phyloP scores from a whole-genome alignment of 2,797 vertebrate species.

The Chromis chromis region DNA sequence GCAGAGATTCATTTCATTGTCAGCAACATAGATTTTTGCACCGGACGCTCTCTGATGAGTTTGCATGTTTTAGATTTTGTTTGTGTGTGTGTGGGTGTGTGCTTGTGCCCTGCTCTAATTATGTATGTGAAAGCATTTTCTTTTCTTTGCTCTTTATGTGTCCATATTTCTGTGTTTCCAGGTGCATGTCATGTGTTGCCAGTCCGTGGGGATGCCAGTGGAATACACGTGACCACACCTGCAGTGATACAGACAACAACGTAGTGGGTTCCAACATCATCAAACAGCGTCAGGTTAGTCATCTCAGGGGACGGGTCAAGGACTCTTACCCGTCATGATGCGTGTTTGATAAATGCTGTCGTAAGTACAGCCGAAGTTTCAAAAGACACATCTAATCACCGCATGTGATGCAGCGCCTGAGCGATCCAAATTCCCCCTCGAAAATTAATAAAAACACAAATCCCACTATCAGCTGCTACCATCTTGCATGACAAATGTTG shows the following conservation, averaged over 20 bases:
- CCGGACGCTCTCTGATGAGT: conserved; percentile 75
- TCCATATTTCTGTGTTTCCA: conserved; percentile 68
- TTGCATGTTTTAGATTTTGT: conserved; percentile 71
- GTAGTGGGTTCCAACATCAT: conserved; percentile 81
- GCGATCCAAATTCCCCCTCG: conserved; percentile 28
- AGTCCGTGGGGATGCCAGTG: conserved; percentile 95
- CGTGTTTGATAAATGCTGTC: not conserved
- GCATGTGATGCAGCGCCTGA: conserved; percentile 7
- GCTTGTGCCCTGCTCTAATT: conserved; percentile 5
- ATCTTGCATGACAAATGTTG: conserved; percentile 72
- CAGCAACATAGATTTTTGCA: conserved; percentile 76
- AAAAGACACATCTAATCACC: conserved; percentile 35
- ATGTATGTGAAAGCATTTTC: conserved; percentile 7
- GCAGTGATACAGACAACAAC: conserved; percentile 81
- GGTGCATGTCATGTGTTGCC: conserved; percentile 93
- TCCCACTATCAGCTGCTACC: conserved; percentile 70
- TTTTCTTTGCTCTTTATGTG: not conserved
- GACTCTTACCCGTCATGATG: not conserved
- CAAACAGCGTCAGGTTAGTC: conserved; percentile 88
- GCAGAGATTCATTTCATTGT: conserved; percentile 82
- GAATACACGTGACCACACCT: conserved; percentile 86
- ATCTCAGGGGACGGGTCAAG: not conserved
- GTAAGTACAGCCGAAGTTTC: conserved; percentile 28
- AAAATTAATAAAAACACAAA: conserved; percentile 68
- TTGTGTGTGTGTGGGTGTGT: not conserved